Evolutionary conservation across 1,140 invertebrate genomes (phyloP), one percentile per base, ranked within the genome.

Genomic region (Dufourea novaeangliae): DNA sequence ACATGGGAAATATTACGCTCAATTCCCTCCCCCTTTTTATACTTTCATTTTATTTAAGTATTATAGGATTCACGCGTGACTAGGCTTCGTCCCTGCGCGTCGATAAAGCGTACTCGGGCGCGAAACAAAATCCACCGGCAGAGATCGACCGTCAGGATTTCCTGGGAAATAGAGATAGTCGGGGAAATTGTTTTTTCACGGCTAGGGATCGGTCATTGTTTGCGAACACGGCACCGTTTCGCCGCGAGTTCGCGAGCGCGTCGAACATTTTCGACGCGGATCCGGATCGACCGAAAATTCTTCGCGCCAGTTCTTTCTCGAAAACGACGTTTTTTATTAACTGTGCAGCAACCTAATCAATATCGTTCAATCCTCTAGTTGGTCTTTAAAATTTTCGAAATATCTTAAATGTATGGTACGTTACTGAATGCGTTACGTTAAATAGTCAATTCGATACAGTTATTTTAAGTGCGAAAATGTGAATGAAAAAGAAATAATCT

Each of bases 101-200:
- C 14, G 44, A 67, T 22, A 34, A 29, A 67, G n/a, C 37, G n/a
- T 11, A 3, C 11, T 0, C 22, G 11, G 12, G 22, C 22, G 34
- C 27, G 11, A 46, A 64, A 64, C 50, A 39, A 73, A 63, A 73
- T 37, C 44, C 32, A 20, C 37, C 32, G 59, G 8, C 14, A 17
- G 25, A 11, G 44, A 29, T 59, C 56, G 41, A 22, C 7, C 25
- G 52, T 10, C 34, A 20, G 54, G 56, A 52, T 73, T 73, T 52
- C 32, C 44, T 29, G 59, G 14, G 7, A n/a, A 44, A 44, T n/a
- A 11, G 54, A 70, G 27, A 32, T 37, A 17, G 41, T 22, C 10
- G 41, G 22, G 27, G 32, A 64, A 73, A 73, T 73, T 63, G 70
- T 64, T 73, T 73, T 52, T 63, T 20, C 59, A 64, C 32, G 32